Base-by-base conservation (phyloP, 2,113 vertebrate genomes). In the Marmota flaviventris region DNA sequence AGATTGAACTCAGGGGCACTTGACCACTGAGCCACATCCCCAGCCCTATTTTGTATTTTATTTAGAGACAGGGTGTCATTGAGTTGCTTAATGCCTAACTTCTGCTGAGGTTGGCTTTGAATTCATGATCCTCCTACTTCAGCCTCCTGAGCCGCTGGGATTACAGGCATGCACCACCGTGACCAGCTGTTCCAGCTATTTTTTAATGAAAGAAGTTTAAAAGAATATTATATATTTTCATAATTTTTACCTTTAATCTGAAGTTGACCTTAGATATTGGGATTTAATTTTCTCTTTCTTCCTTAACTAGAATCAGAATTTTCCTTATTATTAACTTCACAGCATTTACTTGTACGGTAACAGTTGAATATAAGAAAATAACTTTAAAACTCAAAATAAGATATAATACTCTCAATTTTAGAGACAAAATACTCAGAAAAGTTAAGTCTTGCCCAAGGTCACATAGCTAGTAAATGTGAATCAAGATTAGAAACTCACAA, bases 231-330 rank as follows among this genome's bases (percentile, higher is more conserved):
- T 5, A 53, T 63, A 56, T 58, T 79, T 81, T 67, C 4, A 37
- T 56, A 72, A 93, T 84, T 91, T 87, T 84, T n/a, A 82, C 53
- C 82, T 93, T 65, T 82, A 42, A 69, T 53, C 37, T 67, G 45
- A 85, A 75, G 32, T 65, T 39, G 37, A 85, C 65, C 51, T 73
- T 45, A 37, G n/a, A 39, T 87, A 89, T 42, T 85, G 16, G 61
- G 22, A 89, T 3, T 39, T 91, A 72, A 79, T 85, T 89, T 34
- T 70, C 65, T 92, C 42, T 94, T 87, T 69, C 37, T 89, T 58
- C 73, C 32, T 61, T 93, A 37, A 56, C 67, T 73, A 53, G 6
- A 81, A 48, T 12, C 25, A 51, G 27, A 93, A 61, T 9, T 77
- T 11, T 67, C 12, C 20, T 91, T 25, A 1, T 69, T 29, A 29